Conservation (phyloP, 2,113 vertebrate genomes). For the Ceyx margarethae region DNA sequence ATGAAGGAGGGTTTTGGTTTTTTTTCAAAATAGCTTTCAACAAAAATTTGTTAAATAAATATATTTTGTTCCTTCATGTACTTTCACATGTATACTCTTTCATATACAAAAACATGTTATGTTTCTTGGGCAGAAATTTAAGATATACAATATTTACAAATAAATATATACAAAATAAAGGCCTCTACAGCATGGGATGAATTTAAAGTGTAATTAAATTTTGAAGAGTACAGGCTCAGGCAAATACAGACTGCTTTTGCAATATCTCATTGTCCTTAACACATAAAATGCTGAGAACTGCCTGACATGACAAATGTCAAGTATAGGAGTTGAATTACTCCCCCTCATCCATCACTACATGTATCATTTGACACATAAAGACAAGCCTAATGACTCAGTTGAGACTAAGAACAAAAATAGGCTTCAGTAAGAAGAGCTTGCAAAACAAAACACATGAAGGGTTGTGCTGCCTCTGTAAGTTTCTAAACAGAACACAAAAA, state of each 20-base stretch:
- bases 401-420: not conserved
- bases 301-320: not conserved
- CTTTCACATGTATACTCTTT: not conserved
- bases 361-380: not conserved
- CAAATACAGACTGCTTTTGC: not conserved
- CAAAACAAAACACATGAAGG: not conserved
- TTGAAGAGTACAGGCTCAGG: not conserved
- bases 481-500: not conserved
- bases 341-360: not conserved
- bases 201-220: not conserved
- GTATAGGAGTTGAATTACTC: not conserved
- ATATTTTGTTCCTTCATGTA: not conserved
- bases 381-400: not conserved
- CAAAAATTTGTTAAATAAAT: not conserved
- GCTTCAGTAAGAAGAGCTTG: not conserved
- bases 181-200: not conserved
- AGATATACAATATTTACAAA: not conserved
- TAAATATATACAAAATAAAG: not conserved
- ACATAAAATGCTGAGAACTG: not conserved
- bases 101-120: not conserved
- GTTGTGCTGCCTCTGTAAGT: not conserved
- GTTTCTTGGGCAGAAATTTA: not conserved
- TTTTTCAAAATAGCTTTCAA: not conserved
- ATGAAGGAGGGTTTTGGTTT: not conserved
- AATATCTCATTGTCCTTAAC: not conserved